Percentiles rank a stretch among this genome's conserved stretches.
Conservation (phyloP, 1,140 invertebrate species). For the Linepithema humile region DNA sequence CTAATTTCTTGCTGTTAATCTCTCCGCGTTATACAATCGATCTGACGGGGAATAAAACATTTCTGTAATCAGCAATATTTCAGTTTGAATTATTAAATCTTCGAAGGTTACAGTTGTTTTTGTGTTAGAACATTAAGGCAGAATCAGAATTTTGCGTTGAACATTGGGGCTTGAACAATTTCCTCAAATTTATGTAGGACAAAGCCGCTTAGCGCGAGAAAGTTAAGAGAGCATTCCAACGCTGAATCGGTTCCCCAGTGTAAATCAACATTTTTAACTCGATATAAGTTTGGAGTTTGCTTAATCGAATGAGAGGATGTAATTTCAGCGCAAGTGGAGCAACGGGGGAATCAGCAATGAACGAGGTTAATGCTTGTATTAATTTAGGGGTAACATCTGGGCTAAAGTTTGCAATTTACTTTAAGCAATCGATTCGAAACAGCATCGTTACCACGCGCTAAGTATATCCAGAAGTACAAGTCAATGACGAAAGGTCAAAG, state of each 20-base stretch:
- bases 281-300: constrained; percentile 51
- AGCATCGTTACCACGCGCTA: not conserved
- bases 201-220: constrained; percentile 43
- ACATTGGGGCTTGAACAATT: constrained; percentile 21
- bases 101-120: not conserved
- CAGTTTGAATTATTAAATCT: not conserved
- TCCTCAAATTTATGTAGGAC: constrained; percentile 33
- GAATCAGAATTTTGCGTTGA: not conserved
- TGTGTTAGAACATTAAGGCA: not conserved
- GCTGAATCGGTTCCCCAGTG: constrained; percentile 41
- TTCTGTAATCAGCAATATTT: not conserved
- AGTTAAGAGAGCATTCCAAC: constrained; percentile 41
- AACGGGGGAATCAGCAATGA: constrained; percentile 48
- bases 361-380: constrained; percentile 54
- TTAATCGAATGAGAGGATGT: constrained; percentile 57
- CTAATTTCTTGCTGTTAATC: constrained; percentile 9
- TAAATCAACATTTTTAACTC: constrained; percentile 59
- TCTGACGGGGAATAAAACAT: not conserved
- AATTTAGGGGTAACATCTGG: constrained; percentile 49
- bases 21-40: not conserved
- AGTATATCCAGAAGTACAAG: not conserved
- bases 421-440: constrained; percentile 38
- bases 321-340: constrained; percentile 37
- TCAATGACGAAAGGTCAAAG: not conserved
- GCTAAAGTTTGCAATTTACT: constrained; percentile 34